phyloP scores from a whole-genome alignment of 2,113 vertebrate genomes.

The Eublepharis macularius region DNA sequence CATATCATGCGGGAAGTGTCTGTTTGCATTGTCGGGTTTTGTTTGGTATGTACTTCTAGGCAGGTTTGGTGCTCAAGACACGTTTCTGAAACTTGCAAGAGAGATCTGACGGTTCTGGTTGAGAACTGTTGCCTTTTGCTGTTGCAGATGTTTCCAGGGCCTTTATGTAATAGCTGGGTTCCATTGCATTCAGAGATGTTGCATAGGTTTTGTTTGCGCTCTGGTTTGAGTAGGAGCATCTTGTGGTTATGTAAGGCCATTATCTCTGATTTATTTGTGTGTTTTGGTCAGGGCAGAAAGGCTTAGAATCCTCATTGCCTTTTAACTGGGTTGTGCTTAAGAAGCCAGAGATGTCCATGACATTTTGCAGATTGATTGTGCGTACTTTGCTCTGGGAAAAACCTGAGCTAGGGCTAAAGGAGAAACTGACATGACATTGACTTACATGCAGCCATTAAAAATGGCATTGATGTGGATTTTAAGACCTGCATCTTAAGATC shows the following conservation, averaged over 20 bases:
- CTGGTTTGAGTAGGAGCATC: neutral
- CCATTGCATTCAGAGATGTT: neutral
- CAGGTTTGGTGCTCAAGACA: neutral
- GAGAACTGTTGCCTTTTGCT: neutral
- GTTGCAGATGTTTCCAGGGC: neutral
- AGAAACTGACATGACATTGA: neutral
- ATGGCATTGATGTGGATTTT: neutral
- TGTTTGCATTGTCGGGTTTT: neutral
- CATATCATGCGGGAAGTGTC: neutral
- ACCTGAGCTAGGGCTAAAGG: neutral
- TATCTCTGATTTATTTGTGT: neutral
- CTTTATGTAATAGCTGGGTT: neutral
- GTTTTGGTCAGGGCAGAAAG: neutral
- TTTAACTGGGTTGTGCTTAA: neutral
- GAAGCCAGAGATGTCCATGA: neutral
- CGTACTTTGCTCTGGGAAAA: neutral
- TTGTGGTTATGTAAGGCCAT: neutral
- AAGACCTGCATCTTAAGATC: neutral
- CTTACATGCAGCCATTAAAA: neutral
- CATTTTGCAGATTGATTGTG: neutral
- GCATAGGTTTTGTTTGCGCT: neutral
- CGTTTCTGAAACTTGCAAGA: neutral
- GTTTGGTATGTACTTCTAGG: neutral
- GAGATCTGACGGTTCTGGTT: neutral
- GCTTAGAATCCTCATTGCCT: neutral